Evolutionary conservation across 2,888 invertebrate species (phyloP), one percentile per base, ranked within the genome.

Genomic region (Aproaerema taeniolella): DNA sequence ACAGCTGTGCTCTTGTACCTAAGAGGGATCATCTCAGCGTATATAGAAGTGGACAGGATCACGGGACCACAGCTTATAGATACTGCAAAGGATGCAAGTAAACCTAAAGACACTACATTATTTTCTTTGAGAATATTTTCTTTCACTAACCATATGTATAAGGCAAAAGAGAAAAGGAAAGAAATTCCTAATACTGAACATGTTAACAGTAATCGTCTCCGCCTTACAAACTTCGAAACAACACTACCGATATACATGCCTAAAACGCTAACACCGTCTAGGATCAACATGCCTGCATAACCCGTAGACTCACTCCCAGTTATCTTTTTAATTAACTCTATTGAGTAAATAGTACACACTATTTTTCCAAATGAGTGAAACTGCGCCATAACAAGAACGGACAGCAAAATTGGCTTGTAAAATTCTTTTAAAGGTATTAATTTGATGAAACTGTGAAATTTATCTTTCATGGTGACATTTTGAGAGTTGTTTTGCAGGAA

Each of bases 241-340:
- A 55, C 51, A 52, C 75, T 68, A 9, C 76, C 77, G 10, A 65
- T 17, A 50, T 74, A 75, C 67, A 69, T 69, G 6, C 72, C 68
- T 1, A 67, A 44, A 30, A 78, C 66, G n/a, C 74, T 76, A 1
- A 75, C 59, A 2, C 69, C 76, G 30, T 78, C 77, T 35, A 77
- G 52, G 34, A 77, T 61, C 7, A 78, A 52, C 77, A 77, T 77
- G 2, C 65, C 70, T 2, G 52, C 63, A 11, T 70, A 75, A 0
- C 73, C 70, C 1, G 66, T 58, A 1, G 50, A 45, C 42, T 75
- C 69, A 14, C 58, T 64, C 2, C 48, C 43, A 0, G 73, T 71
- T 16, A 77, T 70, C 46, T 62, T 50, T 10, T 47, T 60, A 11
- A 73, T 61, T 28, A 77, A 53, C 43, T 70, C 69, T 28, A 77